Evolutionary conservation across 1,140 invertebrate genomes (phyloP), one percentile per base, ranked within the genome.

Genomic region (Saxidomus purpurata): DNA sequence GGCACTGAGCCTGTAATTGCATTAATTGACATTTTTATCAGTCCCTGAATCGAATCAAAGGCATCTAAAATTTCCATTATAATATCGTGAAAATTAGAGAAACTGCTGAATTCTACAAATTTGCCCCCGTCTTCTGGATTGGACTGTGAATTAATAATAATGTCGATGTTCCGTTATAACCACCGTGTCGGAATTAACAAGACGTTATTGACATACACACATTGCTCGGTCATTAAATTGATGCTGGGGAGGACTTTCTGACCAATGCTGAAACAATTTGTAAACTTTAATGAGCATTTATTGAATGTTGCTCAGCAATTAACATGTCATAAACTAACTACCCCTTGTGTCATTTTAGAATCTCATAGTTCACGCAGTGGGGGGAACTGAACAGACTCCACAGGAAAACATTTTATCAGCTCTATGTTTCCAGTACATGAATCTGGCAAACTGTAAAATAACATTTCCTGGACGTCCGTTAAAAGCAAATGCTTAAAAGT

Each of bases 271-370:
- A 84, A 84, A 67, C 82, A 71, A 84, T 84, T 84, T 88, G 86
- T 88, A 81, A 55, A 88, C 43, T 80, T 88, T 88, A 88, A 88
- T 71, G 86, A 88, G 86, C 71, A 81, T 88, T 88, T 77, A 88
- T 88, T 88, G 86, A 88, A 79, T 88, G 86, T 79, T 81, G 49
- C 40, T 61, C 43, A 25, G 61, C 77, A 88, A 88, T 88, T 88
- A 88, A 79, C 74, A 67, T 88, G 86, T 80, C 86, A 88, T 69
- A 81, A 79, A 80, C 49, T 81, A 79, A 81, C 52, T 19, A 38
- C 47, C 38, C 4, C 34, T 2, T 49, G 36, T 69, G 77, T n/a
- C 47, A 34, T 61, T n/a, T 15, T 22, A 49, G 59, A 55, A 55
- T 22, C n/a, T 52, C 86, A 88, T 88, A 88, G 25, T 34, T 55